Base-by-base conservation (phyloP, 2,113 vertebrate genomes). In the Ivindomyrus marchei region DNA sequence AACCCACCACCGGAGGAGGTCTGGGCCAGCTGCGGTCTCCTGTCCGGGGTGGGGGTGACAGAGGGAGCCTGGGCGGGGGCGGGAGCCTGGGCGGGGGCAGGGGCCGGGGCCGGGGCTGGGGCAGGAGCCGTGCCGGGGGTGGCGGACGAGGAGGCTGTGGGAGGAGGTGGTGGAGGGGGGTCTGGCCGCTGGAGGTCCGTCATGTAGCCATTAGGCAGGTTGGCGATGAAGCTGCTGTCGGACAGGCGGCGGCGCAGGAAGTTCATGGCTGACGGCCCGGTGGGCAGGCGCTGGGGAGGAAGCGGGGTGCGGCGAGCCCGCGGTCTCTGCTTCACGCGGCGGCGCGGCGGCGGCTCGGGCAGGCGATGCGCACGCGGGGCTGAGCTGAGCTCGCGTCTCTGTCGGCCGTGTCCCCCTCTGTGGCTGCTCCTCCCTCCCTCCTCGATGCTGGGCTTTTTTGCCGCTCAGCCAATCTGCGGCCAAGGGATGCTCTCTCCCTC, bases 191-290 rank as follows among this genome's bases (percentile, higher is more conserved):
- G 98, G 93, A 98, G 97, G 94, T 99, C 98, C 4, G 97, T 96
- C 97, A 99, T 98, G 97, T 98, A 99, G 92, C 98, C 98, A 87
- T 98, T 99, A 95, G 98, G 98, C 91, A 99, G 97, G 95, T 98
- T 99, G 94, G 97, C 97, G 93, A 98, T 98, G 95, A 99, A 99
- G 96, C 96, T 98, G 97, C 98, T 99, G 97, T 99, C 98, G 9
- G 98, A 99, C 89, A 99, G 97, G 90, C 98, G 97, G 90, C 98
- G 97, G 80, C 98, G 96, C 90, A 99, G 97, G 97, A 98, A 99
- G 97, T 99, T 98, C 98, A 99, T 99, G 96, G 94, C 87, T 92
- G 96, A 91, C 88, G 90, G 92, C 89, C 89, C 88, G 93, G 88
- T 91, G 62, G 86, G 52, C 39, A 70, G 80, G 31, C 2, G n/a